Base-by-base conservation (phyloP, 2,888 invertebrate genomes). In the Elegia similella region DNA sequence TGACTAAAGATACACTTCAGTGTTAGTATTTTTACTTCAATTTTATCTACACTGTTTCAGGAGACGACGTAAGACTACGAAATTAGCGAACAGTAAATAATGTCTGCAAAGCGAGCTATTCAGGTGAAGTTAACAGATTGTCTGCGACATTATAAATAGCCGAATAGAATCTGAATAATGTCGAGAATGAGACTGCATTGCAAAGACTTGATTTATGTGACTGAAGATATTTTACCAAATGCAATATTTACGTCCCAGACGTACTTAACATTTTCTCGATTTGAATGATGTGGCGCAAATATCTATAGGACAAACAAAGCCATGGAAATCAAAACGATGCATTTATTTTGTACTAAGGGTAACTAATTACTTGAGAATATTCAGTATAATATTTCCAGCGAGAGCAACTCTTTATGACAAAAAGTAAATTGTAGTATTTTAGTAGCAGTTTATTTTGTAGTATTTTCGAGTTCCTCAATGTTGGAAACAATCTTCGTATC, bases 11-110 rank as follows among this genome's bases (percentile, higher is more conserved):
- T n/a, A n/a, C n/a, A n/a, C n/a, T n/a, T n/a, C n/a, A n/a, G n/a
- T n/a, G n/a, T n/a, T n/a, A n/a, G n/a, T n/a, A n/a, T n/a, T 66
- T 69, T 72, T 68, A 73, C 73, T 72, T 71, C 69, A 66, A 66
- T 71, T 67, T 69, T 67, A 72, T 67, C 71, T 66, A 64, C 62
- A 62, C 62, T 59, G 63, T 57, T 64, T 64, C 64, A 55, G 52
- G 62, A 48, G 60, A 64, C 61, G 63, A 68, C 75, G 62, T 69
- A 38, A 38, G 38, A 38, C 38, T 12, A 2, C 58, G 57, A 69
- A 75, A 78, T 75, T 73, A 72, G 66, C 72, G 66, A 67, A 44
- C 59, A 56, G 67, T 67, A 62, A 69, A 73, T 71, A 72, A 73
- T 74, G 62, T 67, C 63, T 61, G 59, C 59, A 64, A 53, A 43